phyloP scores from a whole-genome alignment of 2,797 vertebrate genomes.

The Darevskia mixta region DNA sequence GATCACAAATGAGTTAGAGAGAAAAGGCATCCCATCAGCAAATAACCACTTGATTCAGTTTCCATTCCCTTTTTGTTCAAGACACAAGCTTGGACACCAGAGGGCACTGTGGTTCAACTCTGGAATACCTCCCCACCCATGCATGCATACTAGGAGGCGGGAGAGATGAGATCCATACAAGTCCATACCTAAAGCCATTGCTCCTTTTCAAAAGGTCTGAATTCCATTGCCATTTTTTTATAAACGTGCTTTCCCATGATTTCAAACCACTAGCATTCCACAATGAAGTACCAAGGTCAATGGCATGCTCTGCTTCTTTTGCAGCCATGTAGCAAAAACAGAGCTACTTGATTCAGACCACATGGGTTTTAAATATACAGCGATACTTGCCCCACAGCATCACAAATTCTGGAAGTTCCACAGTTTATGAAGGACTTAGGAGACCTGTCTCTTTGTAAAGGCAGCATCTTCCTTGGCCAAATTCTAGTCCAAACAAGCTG shows the following conservation, averaged over 20 bases:
- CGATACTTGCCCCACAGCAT: conserved; percentile 28
- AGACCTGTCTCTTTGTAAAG: conserved; percentile 13
- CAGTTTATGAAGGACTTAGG: background rate
- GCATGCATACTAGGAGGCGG: background rate
- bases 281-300: conserved; percentile 32
- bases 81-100: background rate
- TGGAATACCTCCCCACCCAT: background rate
- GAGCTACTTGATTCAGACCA: conserved; percentile 41
- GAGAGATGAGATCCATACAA: background rate
- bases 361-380: background rate
- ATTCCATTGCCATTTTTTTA: background rate
- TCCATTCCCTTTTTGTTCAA: conserved; percentile 5
- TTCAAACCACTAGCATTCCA: conserved; percentile 12
- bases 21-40: background rate
- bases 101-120: background rate
- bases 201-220: background rate
- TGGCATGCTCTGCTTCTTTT: conserved; percentile 14
- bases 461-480: background rate
- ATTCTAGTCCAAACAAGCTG: conserved; percentile 29
- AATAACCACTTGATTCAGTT: background rate
- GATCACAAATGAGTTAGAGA: conserved; percentile 8
- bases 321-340: background rate
- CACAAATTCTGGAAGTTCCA: conserved; percentile 14
- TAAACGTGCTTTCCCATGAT: conserved; percentile 2
- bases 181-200: conserved; percentile 10